Evolutionary conservation across 1,140 invertebrate genomes (phyloP).

Genomic region (Tribolium castaneum): DNA sequence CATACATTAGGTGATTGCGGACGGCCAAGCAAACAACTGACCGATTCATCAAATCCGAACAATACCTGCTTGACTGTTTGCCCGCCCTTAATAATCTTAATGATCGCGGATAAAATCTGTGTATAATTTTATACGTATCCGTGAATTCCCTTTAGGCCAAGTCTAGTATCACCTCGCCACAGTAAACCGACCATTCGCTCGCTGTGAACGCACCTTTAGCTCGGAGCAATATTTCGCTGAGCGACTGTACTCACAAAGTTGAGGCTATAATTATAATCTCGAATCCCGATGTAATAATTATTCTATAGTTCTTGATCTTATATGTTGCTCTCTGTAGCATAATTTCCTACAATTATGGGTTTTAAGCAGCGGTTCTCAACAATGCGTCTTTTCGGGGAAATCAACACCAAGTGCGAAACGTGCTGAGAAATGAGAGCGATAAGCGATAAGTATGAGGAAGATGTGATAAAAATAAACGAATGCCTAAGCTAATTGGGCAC

Average conservation of each 20-base stretch:
- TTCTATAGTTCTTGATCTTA: conserved; percentile 57
- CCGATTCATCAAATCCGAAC: conserved; percentile 59
- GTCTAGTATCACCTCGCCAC: conserved; percentile 57
- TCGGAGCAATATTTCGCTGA: conserved; percentile 47
- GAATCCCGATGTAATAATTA: conserved; percentile 59
- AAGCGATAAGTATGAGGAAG: background rate
- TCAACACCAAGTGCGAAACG: too few species aligned
- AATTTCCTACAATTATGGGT: conserved; percentile 58
- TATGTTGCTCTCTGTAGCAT: conserved; percentile 54
- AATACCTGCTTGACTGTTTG: conserved; percentile 59
- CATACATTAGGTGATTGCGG: conserved; percentile 58
- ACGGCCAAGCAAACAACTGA: conserved; percentile 58
- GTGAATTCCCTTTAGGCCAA: conserved; percentile 57
- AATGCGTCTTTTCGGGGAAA: too few species aligned
- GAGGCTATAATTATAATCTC: conserved; percentile 59
- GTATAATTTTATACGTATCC: conserved; percentile 61
- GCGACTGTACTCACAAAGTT: conserved; percentile 51
- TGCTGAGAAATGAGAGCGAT: too few species aligned
- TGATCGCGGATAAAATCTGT: conserved; percentile 63
- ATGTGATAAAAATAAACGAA: conserved; percentile 10
- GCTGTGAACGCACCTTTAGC: background rate
- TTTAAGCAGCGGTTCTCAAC: conserved; percentile 49
- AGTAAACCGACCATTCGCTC: background rate
- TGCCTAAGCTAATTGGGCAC: background rate
- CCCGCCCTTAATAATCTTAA: conserved; percentile 63